phyloP scores from a whole-genome alignment of 2,113 vertebrate genomes.

The Ophiodon elongatus region DNA sequence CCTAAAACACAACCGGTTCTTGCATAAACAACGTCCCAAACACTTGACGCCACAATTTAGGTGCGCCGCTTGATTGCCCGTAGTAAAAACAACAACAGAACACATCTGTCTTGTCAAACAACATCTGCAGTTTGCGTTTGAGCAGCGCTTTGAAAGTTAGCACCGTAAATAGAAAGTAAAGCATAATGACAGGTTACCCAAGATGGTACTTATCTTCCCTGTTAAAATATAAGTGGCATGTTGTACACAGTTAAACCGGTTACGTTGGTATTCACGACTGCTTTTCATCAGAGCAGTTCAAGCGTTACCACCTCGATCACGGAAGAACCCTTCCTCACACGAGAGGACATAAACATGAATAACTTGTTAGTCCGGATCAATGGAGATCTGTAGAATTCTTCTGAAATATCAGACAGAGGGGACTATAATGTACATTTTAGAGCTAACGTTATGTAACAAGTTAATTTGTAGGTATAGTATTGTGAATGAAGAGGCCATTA shows the following conservation, averaged over 20 bases:
- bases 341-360: not conserved
- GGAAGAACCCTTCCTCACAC: no score
- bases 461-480: no score
- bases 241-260: not conserved
- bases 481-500: no score
- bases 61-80: no score
- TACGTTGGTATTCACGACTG: not conserved
- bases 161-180: not conserved
- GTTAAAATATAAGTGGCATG: not conserved
- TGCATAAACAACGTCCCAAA: not conserved
- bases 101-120: not conserved
- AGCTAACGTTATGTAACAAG: no score
- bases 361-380: slow-evolving; percentile 4
- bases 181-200: not conserved
- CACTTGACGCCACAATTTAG: no score
- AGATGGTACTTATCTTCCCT: not conserved
- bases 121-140: not conserved
- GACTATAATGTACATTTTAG: no score
- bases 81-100: not conserved
- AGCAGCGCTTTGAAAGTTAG: not conserved
- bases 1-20: not conserved
- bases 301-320: not conserved
- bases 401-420: no score
- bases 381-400: not conserved
- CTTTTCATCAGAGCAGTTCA: not conserved